A percentile compares a stretch with the other conserved stretches of the same genome.
Conservation (phyloP, 2,888 invertebrate genomes). For the Alloplasta piceator region DNA sequence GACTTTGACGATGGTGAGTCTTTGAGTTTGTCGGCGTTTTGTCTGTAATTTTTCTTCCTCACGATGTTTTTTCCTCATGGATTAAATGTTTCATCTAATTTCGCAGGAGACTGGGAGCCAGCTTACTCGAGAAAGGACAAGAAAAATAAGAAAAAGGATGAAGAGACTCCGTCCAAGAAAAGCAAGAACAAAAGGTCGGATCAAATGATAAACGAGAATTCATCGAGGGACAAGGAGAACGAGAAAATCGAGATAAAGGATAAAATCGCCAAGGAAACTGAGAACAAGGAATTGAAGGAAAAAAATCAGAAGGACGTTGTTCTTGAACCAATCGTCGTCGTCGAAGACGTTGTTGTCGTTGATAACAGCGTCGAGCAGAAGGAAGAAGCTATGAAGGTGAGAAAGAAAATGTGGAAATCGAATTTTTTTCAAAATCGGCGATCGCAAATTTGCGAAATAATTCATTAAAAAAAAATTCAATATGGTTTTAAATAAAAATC, state of each 20-base stretch:
- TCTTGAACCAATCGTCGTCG: conserved; percentile 74
- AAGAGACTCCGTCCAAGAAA: conserved; percentile 84
- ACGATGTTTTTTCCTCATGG: no score
- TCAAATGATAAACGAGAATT: conserved; percentile 83
- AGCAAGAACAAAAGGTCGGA: conserved; percentile 84
- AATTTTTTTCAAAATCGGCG: no score
- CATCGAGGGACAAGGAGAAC: conserved; percentile 82
- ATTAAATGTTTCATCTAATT: neutral
- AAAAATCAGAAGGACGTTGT: conserved; percentile 81
- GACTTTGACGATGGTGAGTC: conserved; percentile 88
- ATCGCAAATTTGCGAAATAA: no score
- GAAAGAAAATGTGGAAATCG: neutral
- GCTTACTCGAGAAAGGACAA: conserved; percentile 89
- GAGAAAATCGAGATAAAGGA: conserved; percentile 83
- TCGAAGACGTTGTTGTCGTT: conserved; percentile 72
- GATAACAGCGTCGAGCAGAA: conserved; percentile 73
- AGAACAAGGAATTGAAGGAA: conserved; percentile 84
- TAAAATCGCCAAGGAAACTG: conserved; percentile 84
- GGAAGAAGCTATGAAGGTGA: conserved; percentile 69
- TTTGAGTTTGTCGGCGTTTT: neutral
- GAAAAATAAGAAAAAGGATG: conserved; percentile 88
- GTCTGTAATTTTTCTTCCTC: neutral
- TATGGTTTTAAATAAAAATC: no score
- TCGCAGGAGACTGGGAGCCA: conserved; percentile 88
- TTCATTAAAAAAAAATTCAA: neutral